These are phyloP conservation scores for Lutjanus campechanus DNA, from an alignment of 2,797 vertebrate genomes.

Conservation along the genomic window DNA sequence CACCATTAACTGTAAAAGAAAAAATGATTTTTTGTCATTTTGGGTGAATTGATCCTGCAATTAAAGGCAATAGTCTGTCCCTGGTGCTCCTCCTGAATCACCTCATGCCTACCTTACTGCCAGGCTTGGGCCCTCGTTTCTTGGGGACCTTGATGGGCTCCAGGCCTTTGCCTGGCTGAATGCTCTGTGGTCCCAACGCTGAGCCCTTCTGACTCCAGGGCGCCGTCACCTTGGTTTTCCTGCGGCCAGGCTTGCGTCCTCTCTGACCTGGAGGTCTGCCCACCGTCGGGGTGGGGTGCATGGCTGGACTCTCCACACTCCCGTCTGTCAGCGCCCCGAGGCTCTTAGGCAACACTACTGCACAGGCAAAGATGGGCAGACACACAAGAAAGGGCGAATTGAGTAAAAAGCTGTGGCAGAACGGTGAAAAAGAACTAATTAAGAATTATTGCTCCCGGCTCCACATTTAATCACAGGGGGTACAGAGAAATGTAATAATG, in stretches of 20 bases:
- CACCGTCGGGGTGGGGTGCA: constrained; percentile 89
- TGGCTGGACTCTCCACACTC: constrained; percentile 88
- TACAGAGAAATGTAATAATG: background rate
- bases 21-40: constrained; percentile 5
- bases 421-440: background rate
- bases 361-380: constrained; percentile 27
- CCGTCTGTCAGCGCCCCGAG: constrained; percentile 89
- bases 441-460: constrained; percentile 1
- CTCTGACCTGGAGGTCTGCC: constrained; percentile 91
- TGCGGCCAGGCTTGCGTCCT: constrained; percentile 94
- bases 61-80: background rate
- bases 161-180: constrained; percentile 86
- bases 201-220: constrained; percentile 81
- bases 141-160: constrained; percentile 96
- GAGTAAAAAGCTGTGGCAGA: background rate
- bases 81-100: background rate
- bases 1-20: background rate
- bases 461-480: constrained; percentile 2
- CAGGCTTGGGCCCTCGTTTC: constrained; percentile 98
- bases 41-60: background rate
- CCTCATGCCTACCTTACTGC: constrained; percentile 90
- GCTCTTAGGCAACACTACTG: constrained; percentile 94
- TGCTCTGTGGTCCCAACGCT: constrained; percentile 80
- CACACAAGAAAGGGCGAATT: background rate
- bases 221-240: constrained; percentile 88